Evolutionary conservation across 2,113 vertebrate genomes (phyloP), one percentile per base, ranked within the genome.

Genomic region (Caranx melampygus): DNA sequence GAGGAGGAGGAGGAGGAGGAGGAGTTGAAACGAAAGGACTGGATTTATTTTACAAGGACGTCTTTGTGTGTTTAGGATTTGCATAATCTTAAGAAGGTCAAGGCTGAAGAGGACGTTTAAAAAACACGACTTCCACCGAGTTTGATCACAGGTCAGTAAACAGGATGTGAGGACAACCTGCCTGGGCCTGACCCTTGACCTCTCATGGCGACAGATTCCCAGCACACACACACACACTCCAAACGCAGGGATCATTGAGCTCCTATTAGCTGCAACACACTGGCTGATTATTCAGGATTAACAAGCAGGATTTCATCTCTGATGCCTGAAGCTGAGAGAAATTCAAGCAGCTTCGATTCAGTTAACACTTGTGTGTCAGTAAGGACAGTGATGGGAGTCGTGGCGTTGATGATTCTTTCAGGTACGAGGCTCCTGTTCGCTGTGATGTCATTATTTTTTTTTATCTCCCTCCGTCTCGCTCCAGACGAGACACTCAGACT

Each of bases 321-420:
- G 34, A 76, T 34, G 42, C 12, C 54, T 65, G 70, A 78, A 79
- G 78, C 83, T 52, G 65, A 57, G 79, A 65, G 10, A 49, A 66
- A 21, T 61, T 59, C 52, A 80, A 76, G 69, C 66, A 26, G 31
- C 70, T 20, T 49, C 75, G 81, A 86, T 83, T 73, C 2, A 84
- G 82, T 63, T 83, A 79, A 89, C 78, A 89, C 84, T 79, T 58
- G 81, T 60, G 70, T 70, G 84, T 68, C 72, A 72, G 85, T 44
- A 20, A 84, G 78, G 26, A 26, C 26, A 26, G 26, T 26, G 26
- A 26, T 26, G 26, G 59, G 80, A 84, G 72, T 58, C 57, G 37
- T 83, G 75, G 80, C 65, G 54, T 84, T 78, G 74, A 77, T 88
- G 83, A 92, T 86, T 80, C 88, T 74, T 91, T 88, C 82, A 75